A percentile compares a stretch with the other conserved stretches of the same genome.
phyloP scores from a whole-genome alignment of 2,797 vertebrate genomes.

The Takifugu ocellatus region DNA sequence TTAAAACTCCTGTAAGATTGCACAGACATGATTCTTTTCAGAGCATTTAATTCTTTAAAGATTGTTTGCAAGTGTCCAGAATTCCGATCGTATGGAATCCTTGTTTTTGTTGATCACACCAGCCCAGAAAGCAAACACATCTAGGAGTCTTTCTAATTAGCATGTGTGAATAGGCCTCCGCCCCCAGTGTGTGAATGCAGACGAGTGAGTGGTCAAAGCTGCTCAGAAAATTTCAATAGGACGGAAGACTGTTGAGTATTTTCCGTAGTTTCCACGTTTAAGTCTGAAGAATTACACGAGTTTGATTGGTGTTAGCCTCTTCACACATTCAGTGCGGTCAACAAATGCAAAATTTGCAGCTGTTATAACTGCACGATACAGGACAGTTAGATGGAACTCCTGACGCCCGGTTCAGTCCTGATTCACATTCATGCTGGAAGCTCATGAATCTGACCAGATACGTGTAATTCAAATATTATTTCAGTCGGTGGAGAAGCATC shows the following conservation, averaged over 20 bases:
- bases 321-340: too few species aligned
- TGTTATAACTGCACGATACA: too few species aligned
- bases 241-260: background rate
- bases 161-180: background rate
- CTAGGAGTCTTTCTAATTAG: background rate
- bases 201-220: too few species aligned
- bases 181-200: too few species aligned
- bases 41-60: slow-evolving; percentile 28
- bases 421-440: slow-evolving; percentile 11
- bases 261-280: too few species aligned
- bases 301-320: too few species aligned
- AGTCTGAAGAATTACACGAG: too few species aligned
- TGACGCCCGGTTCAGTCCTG: background rate
- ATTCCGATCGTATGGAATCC: background rate
- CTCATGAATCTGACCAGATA: slow-evolving; percentile 20
- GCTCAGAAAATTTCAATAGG: background rate
- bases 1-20: slow-evolving; percentile 35
- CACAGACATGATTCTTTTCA: slow-evolving; percentile 27
- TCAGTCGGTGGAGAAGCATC: slow-evolving; percentile 34
- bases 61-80: slow-evolving; percentile 28
- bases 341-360: too few species aligned
- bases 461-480: slow-evolving; percentile 45
- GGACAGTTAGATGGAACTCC: too few species aligned
- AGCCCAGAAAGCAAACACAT: too few species aligned
- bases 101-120: too few species aligned